Conservation (phyloP, 2,113 vertebrate genomes). For the Polypterus senegalus region DNA sequence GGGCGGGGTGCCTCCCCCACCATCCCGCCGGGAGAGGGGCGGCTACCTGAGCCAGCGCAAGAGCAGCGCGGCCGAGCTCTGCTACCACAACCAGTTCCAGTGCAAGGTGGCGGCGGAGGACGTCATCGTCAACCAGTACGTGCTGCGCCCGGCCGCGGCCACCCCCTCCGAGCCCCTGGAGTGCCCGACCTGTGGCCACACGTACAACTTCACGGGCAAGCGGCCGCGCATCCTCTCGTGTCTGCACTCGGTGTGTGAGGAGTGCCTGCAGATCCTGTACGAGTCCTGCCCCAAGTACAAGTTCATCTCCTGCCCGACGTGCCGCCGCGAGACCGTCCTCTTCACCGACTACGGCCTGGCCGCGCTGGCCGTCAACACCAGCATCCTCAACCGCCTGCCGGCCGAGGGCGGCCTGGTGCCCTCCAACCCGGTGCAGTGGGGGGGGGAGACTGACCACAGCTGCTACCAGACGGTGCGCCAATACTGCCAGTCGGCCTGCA, state of each 20-base stretch:
- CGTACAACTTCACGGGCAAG: slow-evolving; percentile 88
- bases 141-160: slow-evolving; percentile 60
- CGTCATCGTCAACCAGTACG: slow-evolving; percentile 94
- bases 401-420: slow-evolving; percentile 60
- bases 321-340: slow-evolving; percentile 91
- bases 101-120: slow-evolving; percentile 71
- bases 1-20: slow-evolving; percentile 36
- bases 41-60: slow-evolving; percentile 74
- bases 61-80: slow-evolving; percentile 72
- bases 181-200: slow-evolving; percentile 93
- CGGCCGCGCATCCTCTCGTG: slow-evolving; percentile 92
- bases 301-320: slow-evolving; percentile 97
- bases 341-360: slow-evolving; percentile 97
- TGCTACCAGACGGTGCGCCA: slow-evolving; percentile 98
- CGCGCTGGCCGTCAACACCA: slow-evolving; percentile 91
- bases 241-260: slow-evolving; percentile 94
- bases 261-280: slow-evolving; percentile 96
- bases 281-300: slow-evolving; percentile 98
- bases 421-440: slow-evolving; percentile 78
- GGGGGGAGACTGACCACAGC: slow-evolving; percentile 85
- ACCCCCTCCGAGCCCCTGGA: slow-evolving; percentile 82
- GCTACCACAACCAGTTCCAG: slow-evolving; percentile 79
- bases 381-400: slow-evolving; percentile 89
- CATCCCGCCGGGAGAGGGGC: slow-evolving; percentile 55
- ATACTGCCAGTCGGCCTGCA: slow-evolving; percentile 94